Conservation (phyloP, 2,888 invertebrate species). For the Blera fallax region DNA sequence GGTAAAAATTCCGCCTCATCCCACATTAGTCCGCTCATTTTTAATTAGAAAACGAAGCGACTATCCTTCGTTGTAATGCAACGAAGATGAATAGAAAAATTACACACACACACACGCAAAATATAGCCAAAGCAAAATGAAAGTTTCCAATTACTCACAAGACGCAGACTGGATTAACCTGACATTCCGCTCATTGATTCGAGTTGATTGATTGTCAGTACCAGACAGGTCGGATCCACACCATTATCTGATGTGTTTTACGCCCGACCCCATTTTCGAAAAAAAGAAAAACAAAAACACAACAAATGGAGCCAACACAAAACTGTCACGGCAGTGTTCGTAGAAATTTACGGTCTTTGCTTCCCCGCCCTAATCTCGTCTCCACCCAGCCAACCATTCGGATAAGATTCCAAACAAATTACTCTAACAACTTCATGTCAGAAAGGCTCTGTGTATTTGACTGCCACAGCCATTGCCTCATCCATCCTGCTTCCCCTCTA, state of each 20-base stretch:
- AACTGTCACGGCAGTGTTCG: constrained; percentile 9
- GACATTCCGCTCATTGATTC: constrained; percentile 57
- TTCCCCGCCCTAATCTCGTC: constrained; percentile 9
- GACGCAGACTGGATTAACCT: constrained; percentile 47
- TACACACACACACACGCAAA: not conserved
- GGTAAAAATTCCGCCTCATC: not conserved
- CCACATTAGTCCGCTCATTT: not conserved
- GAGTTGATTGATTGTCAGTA: constrained; percentile 57
- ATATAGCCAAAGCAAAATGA: constrained; percentile 8
- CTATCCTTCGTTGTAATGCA: not conserved
- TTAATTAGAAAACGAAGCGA: constrained; percentile 1
- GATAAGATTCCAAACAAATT: constrained; percentile 54
- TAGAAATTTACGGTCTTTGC: constrained; percentile 17
- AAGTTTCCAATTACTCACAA: constrained; percentile 63
- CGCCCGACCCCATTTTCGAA: not conserved
- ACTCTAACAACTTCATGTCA: constrained; percentile 48
- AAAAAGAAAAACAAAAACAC: not conserved
- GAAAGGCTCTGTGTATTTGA: constrained; percentile 28
- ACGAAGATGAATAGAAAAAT: not conserved
- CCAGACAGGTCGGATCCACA: constrained; percentile 52
- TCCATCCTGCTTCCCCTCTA: not conserved
- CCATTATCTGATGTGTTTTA: constrained; percentile 39
- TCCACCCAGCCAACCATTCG: not conserved
- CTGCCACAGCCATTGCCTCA: not conserved
- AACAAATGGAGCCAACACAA: constrained; percentile 9